Base-by-base conservation (phyloP, 2,888 invertebrate genomes). In the Andrena fulva region DNA sequence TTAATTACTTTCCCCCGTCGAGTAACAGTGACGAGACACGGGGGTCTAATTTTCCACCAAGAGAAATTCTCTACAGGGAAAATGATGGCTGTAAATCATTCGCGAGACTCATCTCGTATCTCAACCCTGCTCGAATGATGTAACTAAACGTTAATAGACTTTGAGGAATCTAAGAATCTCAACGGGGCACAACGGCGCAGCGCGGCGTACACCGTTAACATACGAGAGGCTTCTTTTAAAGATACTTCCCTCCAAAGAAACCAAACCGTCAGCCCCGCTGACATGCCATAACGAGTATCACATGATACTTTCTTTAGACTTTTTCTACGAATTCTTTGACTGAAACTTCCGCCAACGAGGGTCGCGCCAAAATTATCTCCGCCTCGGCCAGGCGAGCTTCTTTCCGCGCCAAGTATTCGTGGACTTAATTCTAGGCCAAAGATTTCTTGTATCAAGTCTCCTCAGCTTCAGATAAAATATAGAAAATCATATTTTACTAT, bases 271-370 rank as follows among this genome's bases (percentile, higher is more conserved):
- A 29, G 59, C 20, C 48, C 31, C 31, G 52, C 48, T 16, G 66
- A 68, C 68, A 48, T 0, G 29, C 12, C 16, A 7, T 64, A 73
- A 80, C n/a, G 72, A 80, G 24, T 42, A 77, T 56, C 80, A 77
- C 50, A 77, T 68, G 80, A 35, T 31, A n/a, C 24, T 63, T 78
- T 50, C 31, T 68, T 16, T 24, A 24, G 5, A 52, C 20, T 10
- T 8, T 50, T 12, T 42, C 20, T 56, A 50, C 20, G 33, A 29
- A 52, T 59, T 50, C 52, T 64, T 54, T 35, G 10, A 54, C 24
- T 20, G 2, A 12, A 62, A 31, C n/a, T 31, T 42, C 42, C 42
- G 16, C 42, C 42, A 42, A 31, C 31, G 48, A 20, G 10, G 64
- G 29, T 56, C 48, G 12, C 27, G 6, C 50, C 33, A 20, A 52